Percentiles rank a stretch among this genome's conserved stretches.
Evolutionary conservation across 2,888 invertebrate genomes (phyloP).

Genomic region (Acleris sparsana): DNA sequence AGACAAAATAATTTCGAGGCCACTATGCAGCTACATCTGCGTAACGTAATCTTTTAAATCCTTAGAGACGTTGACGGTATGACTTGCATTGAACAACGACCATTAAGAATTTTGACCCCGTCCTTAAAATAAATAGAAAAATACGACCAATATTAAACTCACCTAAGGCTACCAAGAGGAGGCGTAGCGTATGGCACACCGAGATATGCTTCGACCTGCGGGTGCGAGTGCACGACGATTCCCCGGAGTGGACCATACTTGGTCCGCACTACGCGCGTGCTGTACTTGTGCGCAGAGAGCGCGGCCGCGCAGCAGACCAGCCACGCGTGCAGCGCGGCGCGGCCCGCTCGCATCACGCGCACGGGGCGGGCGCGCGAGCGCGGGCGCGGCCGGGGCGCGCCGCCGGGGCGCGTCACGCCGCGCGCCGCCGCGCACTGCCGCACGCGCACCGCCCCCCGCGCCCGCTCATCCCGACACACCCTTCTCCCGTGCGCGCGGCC

Average conservation of each 20-base stretch:
- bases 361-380: slow-evolving; percentile 54
- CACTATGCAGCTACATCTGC: no score
- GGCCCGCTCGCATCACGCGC: slow-evolving; percentile 79
- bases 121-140: slow-evolving; percentile 8
- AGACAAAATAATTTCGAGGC: no score
- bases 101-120: no score
- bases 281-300: slow-evolving; percentile 89
- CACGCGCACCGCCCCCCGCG: slow-evolving; percentile 56
- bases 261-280: slow-evolving; percentile 92
- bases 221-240: slow-evolving; percentile 90
- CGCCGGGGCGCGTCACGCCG: slow-evolving; percentile 49
- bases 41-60: no score
- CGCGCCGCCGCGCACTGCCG: slow-evolving; percentile 52
- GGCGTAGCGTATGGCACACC: slow-evolving; percentile 97
- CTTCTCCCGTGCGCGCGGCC: slow-evolving; percentile 66
- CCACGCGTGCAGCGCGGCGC: slow-evolving; percentile 83
- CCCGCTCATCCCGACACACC: slow-evolving; percentile 61
- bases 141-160: slow-evolving; percentile 45
- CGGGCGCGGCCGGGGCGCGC: slow-evolving; percentile 55
- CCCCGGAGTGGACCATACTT: slow-evolving; percentile 95
- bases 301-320: slow-evolving; percentile 82
- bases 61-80: no score
- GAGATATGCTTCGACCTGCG: slow-evolving; percentile 94
- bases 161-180: slow-evolving; percentile 94
- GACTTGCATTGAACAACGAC: no score